A percentile compares a stretch with the other conserved stretches of the same genome.
phyloP scores from a whole-genome alignment of 2,888 invertebrate genomes.

The Microchrysa polita region DNA sequence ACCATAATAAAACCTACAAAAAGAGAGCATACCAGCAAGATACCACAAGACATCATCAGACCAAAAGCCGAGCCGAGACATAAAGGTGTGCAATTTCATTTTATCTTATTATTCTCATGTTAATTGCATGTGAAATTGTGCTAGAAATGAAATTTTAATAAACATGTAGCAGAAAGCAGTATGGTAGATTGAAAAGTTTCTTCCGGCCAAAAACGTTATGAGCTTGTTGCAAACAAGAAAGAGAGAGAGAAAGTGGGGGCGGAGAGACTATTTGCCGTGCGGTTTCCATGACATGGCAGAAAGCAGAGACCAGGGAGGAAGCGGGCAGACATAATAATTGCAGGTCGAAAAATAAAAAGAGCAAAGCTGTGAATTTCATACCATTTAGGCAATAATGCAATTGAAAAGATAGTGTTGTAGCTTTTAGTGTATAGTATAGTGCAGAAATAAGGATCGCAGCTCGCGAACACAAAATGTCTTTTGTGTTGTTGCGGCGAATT shows the following conservation, averaged over 20 bases:
- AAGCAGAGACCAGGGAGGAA: no score
- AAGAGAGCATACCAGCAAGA: background rate
- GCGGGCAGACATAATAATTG: background rate
- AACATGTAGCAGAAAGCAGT: background rate
- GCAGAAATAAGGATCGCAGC: background rate
- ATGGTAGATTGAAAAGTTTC: background rate
- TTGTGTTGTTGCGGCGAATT: background rate
- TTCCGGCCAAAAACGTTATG: background rate
- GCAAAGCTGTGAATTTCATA: no score
- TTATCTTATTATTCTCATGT: conserved; percentile 25
- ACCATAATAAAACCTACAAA: no score
- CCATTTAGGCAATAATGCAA: no score
- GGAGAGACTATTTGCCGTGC: no score
- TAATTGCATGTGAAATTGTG: conserved; percentile 38
- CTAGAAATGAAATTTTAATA: conserved; percentile 29
- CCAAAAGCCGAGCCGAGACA: no score
- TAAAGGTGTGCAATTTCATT: conserved; percentile 37
- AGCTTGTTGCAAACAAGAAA: background rate
- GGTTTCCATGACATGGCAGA: no score
- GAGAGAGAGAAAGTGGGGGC: no score
- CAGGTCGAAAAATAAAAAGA: no score
- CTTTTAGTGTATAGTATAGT: no score
- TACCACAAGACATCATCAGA: no score
- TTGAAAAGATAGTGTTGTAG: no score
- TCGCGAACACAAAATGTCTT: background rate